phyloP scores from a whole-genome alignment of 2,888 invertebrate genomes.

The Lasioglossum zephyrum region DNA sequence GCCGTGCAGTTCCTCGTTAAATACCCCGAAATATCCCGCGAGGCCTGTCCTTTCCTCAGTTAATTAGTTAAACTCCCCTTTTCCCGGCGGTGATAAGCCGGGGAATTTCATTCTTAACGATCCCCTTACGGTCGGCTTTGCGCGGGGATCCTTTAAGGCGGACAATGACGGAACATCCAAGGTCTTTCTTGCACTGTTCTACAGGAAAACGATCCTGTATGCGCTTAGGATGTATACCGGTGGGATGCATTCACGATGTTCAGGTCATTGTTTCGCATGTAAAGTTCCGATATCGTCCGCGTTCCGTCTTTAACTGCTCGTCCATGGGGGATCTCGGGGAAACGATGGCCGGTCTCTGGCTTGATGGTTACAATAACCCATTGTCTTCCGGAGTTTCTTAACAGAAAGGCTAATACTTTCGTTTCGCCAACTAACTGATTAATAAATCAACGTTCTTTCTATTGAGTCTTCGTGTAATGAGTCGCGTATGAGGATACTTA shows the following conservation, averaged over 20 bases:
- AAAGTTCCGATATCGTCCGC: constrained; percentile 58
- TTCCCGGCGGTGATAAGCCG: constrained; percentile 71
- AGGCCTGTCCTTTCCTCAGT: constrained; percentile 71
- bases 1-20: constrained; percentile 72
- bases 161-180: constrained; percentile 67
- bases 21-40: constrained; percentile 70
- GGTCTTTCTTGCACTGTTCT: constrained; percentile 41
- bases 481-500: neutral
- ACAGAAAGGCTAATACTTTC: constrained; percentile 14
- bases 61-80: constrained; percentile 76
- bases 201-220: constrained; percentile 52
- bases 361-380: constrained; percentile 52
- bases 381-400: constrained; percentile 42
- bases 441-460: constrained; percentile 31
- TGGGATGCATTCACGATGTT: constrained; percentile 66
- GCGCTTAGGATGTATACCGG: constrained; percentile 53
- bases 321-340: constrained; percentile 20
- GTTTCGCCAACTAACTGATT: constrained; percentile 13
- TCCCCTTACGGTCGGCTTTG: constrained; percentile 49
- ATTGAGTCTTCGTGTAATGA: neutral
- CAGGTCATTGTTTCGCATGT: constrained; percentile 62
- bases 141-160: constrained; percentile 66
- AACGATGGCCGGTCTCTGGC: constrained; percentile 11
- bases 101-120: constrained; percentile 75
- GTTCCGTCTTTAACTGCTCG: constrained; percentile 59